Evolutionary conservation across 2,888 invertebrate genomes (phyloP).

Genomic region (Drosophila mimica): DNA sequence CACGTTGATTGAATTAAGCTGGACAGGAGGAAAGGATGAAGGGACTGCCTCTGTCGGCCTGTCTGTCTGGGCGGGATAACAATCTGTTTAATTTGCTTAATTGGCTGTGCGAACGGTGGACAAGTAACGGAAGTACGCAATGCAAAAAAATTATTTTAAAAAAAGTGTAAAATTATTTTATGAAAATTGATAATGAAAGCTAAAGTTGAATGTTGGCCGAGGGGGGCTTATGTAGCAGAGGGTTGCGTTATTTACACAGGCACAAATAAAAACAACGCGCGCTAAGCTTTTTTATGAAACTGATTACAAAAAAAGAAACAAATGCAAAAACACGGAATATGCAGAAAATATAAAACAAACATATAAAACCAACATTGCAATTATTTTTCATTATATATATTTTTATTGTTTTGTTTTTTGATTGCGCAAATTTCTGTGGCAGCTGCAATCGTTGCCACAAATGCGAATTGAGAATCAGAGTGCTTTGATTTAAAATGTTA

Average conservation of each 20-base stretch:
- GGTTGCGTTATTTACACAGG: conserved; percentile 1
- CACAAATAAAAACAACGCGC: conserved; percentile 5
- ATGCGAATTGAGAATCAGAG: conserved; percentile 27
- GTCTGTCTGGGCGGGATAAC: conserved; percentile 68
- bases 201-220: background rate
- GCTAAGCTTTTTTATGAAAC: conserved; percentile 45
- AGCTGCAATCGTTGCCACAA: conserved; percentile 50
- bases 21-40: conserved; percentile 8
- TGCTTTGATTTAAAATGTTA: conserved; percentile 56
- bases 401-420: conserved; percentile 20
- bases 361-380: conserved; percentile 40
- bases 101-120: conserved; percentile 76
- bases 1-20: conserved; percentile 72
- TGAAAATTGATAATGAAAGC: conserved; percentile 43
- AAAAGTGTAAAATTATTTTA: conserved; percentile 13
- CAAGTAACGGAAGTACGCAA: conserved; percentile 51
- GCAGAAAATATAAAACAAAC: conserved; percentile 26
- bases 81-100: conserved; percentile 80
- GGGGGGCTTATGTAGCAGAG: background rate
- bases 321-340: conserved; percentile 43
- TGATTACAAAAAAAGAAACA: conserved; percentile 14
- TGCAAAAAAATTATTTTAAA: background rate
- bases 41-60: background rate
- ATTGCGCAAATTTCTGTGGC: conserved; percentile 36
- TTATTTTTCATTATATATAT: conserved; percentile 47